phyloP scores from a whole-genome alignment of 2,888 invertebrate species.

The Cephalotes varians region DNA sequence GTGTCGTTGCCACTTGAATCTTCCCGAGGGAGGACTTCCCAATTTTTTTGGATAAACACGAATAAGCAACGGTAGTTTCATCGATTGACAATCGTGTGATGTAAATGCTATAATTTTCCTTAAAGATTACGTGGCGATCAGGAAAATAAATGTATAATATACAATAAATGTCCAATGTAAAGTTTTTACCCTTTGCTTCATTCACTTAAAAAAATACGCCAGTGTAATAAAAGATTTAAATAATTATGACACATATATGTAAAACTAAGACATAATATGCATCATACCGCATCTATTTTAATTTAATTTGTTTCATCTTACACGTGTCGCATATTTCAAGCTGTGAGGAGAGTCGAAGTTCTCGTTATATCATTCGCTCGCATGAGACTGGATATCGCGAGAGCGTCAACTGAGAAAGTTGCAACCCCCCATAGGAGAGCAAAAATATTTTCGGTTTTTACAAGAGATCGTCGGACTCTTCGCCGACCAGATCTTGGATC shows the following conservation, averaged over 20 bases:
- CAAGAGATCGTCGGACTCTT: constrained; percentile 56
- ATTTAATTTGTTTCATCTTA: not conserved
- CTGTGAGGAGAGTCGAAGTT: not conserved
- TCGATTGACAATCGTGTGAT: not conserved
- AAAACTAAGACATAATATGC: not conserved
- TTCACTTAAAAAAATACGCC: not conserved
- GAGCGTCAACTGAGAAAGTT: constrained; percentile 48
- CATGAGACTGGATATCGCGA: not conserved
- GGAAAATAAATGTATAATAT: not conserved
- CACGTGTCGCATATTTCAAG: not conserved
- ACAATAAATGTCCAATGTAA: not conserved
- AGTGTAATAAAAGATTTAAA: not conserved
- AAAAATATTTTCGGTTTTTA: constrained; percentile 82
- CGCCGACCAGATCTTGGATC: not conserved
- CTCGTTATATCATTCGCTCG: not conserved
- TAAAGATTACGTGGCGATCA: not conserved
- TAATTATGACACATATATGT: not conserved
- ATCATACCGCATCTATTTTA: not conserved
- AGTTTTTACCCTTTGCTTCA: not conserved
- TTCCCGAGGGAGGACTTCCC: not conserved
- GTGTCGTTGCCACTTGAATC: constrained; percentile 17
- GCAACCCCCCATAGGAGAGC: constrained; percentile 38
- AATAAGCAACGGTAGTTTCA: not conserved
- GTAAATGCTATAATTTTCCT: not conserved
- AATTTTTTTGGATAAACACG: constrained; percentile 12